Evolutionary conservation across 2,888 invertebrate species (phyloP).

Genomic region (Protophormia terraenovae): DNA sequence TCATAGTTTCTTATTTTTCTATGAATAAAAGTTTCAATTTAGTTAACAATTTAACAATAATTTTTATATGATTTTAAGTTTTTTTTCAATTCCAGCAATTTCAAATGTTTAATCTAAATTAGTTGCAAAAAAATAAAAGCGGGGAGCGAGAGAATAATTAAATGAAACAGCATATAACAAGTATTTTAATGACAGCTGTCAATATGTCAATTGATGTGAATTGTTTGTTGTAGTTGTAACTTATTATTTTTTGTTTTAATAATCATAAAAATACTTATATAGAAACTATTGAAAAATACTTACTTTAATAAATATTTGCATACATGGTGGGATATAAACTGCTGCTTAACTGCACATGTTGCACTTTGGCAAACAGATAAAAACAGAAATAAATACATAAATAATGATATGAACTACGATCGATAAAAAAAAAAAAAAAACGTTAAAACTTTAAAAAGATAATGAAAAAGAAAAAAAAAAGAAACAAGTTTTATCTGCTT

Average conservation of each 20-base stretch:
- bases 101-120: constrained; percentile 45
- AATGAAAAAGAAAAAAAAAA: background rate
- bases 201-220: constrained; percentile 65
- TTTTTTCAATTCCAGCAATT: background rate
- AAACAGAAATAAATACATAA: constrained; percentile 30
- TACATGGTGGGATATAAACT: constrained; percentile 35
- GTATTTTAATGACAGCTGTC: constrained; percentile 68
- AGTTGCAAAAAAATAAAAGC: background rate
- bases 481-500: constrained; percentile 42
- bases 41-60: constrained; percentile 27
- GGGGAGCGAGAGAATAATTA: background rate
- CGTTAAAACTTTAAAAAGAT: constrained; percentile 23
- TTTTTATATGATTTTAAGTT: constrained; percentile 38
- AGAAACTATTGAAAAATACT: background rate
- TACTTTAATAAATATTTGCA: constrained; percentile 13
- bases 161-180: constrained; percentile 43
- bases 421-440: no score
- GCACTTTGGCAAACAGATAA: background rate
- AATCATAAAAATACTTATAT: constrained; percentile 24
- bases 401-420: constrained; percentile 47
- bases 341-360: background rate
- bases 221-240: constrained; percentile 26
- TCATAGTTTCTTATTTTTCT: background rate
- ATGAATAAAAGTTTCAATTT: background rate
- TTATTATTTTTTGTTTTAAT: constrained; percentile 21